Base-by-base conservation (phyloP, 2,797 vertebrate genomes). In the Natrix natrix region DNA sequence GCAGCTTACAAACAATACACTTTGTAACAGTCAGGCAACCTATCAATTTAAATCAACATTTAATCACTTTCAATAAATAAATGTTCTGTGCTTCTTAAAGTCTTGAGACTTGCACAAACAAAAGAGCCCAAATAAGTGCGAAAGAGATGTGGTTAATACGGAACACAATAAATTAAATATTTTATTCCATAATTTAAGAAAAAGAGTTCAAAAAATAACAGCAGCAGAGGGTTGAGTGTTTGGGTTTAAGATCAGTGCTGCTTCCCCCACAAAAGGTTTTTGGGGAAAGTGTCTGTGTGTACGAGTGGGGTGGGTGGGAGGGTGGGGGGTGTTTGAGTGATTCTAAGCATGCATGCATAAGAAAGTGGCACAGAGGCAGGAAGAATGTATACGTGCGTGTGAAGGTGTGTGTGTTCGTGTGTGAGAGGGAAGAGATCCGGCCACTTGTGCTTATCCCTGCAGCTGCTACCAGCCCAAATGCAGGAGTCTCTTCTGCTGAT, bases 121-220 rank as follows among this genome's bases (percentile, higher is more conserved):
- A 11, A 86, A 52, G 22, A 86, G 48, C 22, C 24, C 1, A 57
- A 57, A n/a, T n/a, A 10, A 87, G 55, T n/a, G 8, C 57, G 87
- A 56, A 20, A 86, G 28, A 87, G 55, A 1, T 17, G 28, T 20
- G 48, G 37, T 26, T 1, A 24, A 61, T 11, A 16, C 2, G 8
- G 56, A 89, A 60, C 52, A 86, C 43, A 90, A 92, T 92, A 92
- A 90, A 92, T 92, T 92, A 92, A 90, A 90, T 86, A 54, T 83
- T 92, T 92, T 92, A 92, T 92, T 92, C 56, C 59, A 89, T 90
- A 89, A 90, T 37, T 91, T 91, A 91, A 86, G 16, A 20, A n/a
- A 43, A 14, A 17, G 16, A 17, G 32, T 91, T 24, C 90, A 91
- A 55, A 57, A 91, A 57, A 83, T 56, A 78, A 28, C 61, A 13